Base-by-base conservation (phyloP, 2,113 vertebrate species). In the Dipodomys stephensi region DNA sequence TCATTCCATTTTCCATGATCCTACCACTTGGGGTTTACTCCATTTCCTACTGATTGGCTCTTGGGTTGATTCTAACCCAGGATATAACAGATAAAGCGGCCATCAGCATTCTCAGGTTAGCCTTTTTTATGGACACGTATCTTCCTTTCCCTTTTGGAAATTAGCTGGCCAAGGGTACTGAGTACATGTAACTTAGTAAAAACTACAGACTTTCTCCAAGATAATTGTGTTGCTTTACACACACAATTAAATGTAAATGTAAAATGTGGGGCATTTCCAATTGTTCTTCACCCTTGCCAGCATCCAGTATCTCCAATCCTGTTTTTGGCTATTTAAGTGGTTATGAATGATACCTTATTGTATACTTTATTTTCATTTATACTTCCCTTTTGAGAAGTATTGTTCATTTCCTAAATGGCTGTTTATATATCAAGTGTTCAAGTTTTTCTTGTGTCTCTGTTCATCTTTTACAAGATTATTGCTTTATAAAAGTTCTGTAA, bases 311-410 rank as follows among this genome's bases (percentile, higher is more conserved):
- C 87, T 57, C 39, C 77, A 74, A 25, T 68, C 46, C 93, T 76
- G 76, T 91, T 64, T 91, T 80, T 19, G 83, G 19, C 53, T 83
- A 19, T 32, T 79, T 46, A 11, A 28, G 69, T 19, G 44, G 7
- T 32, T 78, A 11, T 62, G 44, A 83, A 49, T 18, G 81, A 20
- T 19, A 77, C 73, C 81, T 69, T 35, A 67, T 7, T 83, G 60
- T 71, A 71, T 39, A 39, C 39, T 5, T 39, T 39, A 44, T 92
- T 87, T 92, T 35, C 82, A 94, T 64, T 44, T 89, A n/a, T 12
- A 77, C 30, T 87, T 93, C 39, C 67, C 25, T 72, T 92, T 57
- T 3, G 28, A 87, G 30, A 93, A 92, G 91, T 49, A 13, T 91
- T 64, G 1, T 72, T 49, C 73, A 93, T 71, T 32, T 11, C 8